Evolutionary conservation across 2,888 invertebrate species (phyloP), one percentile per base, ranked within the genome.

Genomic region (Aphidius colemani): DNA sequence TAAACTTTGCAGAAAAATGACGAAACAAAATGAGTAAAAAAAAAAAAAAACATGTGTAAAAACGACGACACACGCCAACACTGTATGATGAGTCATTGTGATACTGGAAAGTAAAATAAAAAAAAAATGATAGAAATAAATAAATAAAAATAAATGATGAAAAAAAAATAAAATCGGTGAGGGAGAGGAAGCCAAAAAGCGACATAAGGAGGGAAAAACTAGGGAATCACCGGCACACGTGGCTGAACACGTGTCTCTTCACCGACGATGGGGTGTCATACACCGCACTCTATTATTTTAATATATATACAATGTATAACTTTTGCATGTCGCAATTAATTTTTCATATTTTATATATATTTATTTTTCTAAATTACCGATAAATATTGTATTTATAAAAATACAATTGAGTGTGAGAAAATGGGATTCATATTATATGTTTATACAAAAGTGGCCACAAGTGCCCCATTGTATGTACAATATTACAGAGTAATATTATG

Each of bases 231-330:
- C 66, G 64, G 65, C 61, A 67, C 69, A 69, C 69, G 69, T 69
- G 69, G 66, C 65, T 64, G 75, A 73, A 78, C 78, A 78, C 78
- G 78, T 78, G 78, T 78, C 74, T 72, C 64, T 44, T 45, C 53
- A 73, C 74, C 73, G 74, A 73, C 45, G 30, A 61, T 49, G 39
- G 53, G 50, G 53, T 58, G 51, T 61, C 53, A 61, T 60, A 30
- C 61, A 44, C 63, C 64, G 58, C 62, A 63, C 50, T 67, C 64
- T 64, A 57, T 63, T 66, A 62, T 60, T 66, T 64, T 59, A 64
- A 67, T 63, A 30, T 30, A 30, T 53, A 45, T 53, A 43, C 63
- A 53, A 63, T 63, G 51, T 50, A 51, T 18, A 51, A 10, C 51
- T 39, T 45, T 44, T 59, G 41, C 30, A 44, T 40, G 10, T 59